Evolutionary conservation across 2,888 invertebrate species (phyloP), one percentile per base, ranked within the genome.

Genomic region (Noctua comes): DNA sequence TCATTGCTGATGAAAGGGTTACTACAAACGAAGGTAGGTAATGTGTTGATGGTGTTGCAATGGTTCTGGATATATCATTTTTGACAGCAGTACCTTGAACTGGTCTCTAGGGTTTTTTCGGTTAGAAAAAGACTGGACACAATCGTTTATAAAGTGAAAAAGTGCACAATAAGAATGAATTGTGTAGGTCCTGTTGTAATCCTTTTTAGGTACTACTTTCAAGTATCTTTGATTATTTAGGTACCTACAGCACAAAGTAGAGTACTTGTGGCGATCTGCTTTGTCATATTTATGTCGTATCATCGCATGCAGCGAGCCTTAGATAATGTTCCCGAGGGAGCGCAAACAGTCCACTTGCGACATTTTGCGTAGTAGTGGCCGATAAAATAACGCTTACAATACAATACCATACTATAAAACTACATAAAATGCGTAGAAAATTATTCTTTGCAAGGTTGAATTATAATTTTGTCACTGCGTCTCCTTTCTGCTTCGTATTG

Each of bases 281-380:
- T 62, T 31, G 57, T 36, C 11, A 21, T 43, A 36, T 36, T 36
- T 36, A n/a, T 68, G 66, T 46, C 46, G 24, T 31, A 18, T 10
- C 54, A 54, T 51, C 27, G 82, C 76, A 16, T 64, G 79, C 27
- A 73, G 62, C 40, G 1, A 43, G 75, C 82, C 78, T 84, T 71
- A 84, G 51, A 40, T 16, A 84, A 81, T 80, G 68, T 88, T 89
- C 89, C 83, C 80, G 80, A 81, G 82, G 85, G 85, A 83, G 64
- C 68, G 46, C 64, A 64, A 84, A 82, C 82, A 77, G 68, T 79
- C 80, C 88, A 88, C 73, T 85, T 86, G 80, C 11, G 73, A 68
- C n/a, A 43, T 84, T 77, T 73, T 74, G 77, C 82, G 82, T 81
- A 75, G 76, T 79, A n/a, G 68, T 13, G 36, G 72, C 59, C 77